Evolutionary conservation across 2,113 vertebrate species (phyloP).

Genomic region (Malaclemys terrapin): DNA sequence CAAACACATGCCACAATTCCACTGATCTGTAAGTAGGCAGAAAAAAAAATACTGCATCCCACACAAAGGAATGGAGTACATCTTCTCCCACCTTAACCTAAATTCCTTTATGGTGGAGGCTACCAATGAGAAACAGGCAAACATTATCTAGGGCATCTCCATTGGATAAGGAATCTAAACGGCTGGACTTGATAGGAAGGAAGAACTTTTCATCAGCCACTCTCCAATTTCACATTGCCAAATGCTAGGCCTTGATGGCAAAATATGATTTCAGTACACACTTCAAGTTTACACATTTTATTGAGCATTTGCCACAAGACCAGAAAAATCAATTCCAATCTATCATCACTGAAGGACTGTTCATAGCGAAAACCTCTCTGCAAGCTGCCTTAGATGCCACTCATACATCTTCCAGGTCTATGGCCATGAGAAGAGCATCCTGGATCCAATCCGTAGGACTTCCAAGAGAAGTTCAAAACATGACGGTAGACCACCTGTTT

Average conservation of each 20-base stretch:
- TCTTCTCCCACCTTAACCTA: neutral
- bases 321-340: neutral
- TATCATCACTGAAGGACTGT: neutral
- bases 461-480: too few species aligned
- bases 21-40: neutral
- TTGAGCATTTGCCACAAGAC: neutral
- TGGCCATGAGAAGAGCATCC: too few species aligned
- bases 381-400: neutral
- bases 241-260: neutral
- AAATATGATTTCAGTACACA: neutral
- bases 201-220: neutral
- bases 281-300: neutral
- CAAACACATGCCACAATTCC: neutral
- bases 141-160: neutral
- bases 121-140: neutral
- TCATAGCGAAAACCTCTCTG: neutral
- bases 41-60: neutral
- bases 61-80: neutral
- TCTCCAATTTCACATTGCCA: neutral
- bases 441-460: too few species aligned
- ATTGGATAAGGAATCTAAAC: neutral
- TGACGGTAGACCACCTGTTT: too few species aligned
- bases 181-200: neutral
- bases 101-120: neutral
- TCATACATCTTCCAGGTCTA: too few species aligned